Evolutionary conservation across 2,888 invertebrate species (phyloP).

Genomic region (Apotomis turbidana): DNA sequence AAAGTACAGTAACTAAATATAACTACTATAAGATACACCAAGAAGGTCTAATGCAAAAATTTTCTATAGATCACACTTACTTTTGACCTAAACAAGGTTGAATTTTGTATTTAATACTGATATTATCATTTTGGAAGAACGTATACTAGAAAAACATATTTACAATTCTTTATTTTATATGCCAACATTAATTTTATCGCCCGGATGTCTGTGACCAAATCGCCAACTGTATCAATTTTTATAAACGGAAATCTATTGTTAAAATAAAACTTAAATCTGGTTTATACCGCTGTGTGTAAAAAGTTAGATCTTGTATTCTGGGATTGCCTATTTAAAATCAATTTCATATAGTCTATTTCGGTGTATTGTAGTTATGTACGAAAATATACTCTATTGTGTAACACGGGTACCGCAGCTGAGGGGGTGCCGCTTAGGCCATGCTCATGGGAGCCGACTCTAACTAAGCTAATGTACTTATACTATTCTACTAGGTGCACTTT

Average conservation of each 20-base stretch:
- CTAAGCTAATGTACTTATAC: not conserved
- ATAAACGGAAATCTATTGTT: slow-evolving; percentile 52
- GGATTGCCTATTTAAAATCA: slow-evolving; percentile 77
- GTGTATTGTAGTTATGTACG: slow-evolving; percentile 73
- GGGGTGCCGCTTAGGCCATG: slow-evolving; percentile 44
- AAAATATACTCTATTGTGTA: slow-evolving; percentile 83
- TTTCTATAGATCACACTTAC: slow-evolving; percentile 81
- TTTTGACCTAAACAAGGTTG: slow-evolving; percentile 82
- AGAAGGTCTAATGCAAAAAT: slow-evolving; percentile 75
- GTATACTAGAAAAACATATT: slow-evolving; percentile 77
- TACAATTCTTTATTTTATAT: slow-evolving; percentile 72
- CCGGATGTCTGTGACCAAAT: slow-evolving; percentile 79
- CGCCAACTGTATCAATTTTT: slow-evolving; percentile 71
- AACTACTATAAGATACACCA: slow-evolving; percentile 70
- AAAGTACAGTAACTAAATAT: slow-evolving; percentile 62
- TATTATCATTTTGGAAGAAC: slow-evolving; percentile 80
- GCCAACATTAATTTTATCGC: slow-evolving; percentile 79
- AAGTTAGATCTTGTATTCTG: slow-evolving; percentile 84
- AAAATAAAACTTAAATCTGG: slow-evolving; percentile 62
- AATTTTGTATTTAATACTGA: slow-evolving; percentile 84
- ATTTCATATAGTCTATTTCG: slow-evolving; percentile 78
- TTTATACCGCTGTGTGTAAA: slow-evolving; percentile 76
- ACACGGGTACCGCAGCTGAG: slow-evolving; percentile 63
- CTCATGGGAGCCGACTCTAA: slow-evolving; percentile 13
- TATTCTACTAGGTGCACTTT: not conserved